Conservation (phyloP, 1,140 invertebrate genomes). For the Scaptomyza pallida region DNA sequence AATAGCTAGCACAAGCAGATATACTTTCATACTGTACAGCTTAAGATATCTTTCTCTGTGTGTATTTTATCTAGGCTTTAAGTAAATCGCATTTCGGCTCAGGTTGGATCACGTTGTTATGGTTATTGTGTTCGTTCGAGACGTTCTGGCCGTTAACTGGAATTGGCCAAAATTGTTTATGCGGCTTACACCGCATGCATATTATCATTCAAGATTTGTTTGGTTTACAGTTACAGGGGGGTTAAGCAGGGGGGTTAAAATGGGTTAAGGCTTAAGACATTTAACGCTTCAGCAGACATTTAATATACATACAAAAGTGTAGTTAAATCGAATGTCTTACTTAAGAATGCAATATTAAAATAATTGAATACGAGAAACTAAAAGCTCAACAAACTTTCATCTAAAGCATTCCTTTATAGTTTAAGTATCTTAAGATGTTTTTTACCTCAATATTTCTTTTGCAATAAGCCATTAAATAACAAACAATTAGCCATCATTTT, state of each 20-base stretch:
- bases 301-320: neutral
- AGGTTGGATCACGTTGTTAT: neutral
- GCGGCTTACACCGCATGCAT: constrained; percentile 8
- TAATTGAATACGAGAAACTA: neutral
- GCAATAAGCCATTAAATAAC: too few species aligned
- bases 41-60: too few species aligned
- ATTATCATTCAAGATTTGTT: neutral
- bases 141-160: constrained; percentile 25
- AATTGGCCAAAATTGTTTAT: constrained; percentile 40
- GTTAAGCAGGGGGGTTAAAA: neutral
- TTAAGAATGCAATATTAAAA: neutral
- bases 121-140: constrained; percentile 20
- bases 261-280: neutral
- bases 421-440: too few species aligned
- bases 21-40: too few species aligned
- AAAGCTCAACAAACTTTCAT: too few species aligned
- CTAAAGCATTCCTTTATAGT: too few species aligned
- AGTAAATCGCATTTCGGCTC: neutral
- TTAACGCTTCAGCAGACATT: too few species aligned
- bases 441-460: too few species aligned
- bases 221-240: neutral
- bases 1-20: too few species aligned
- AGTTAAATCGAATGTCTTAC: neutral
- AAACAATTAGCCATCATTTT: too few species aligned
- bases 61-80: neutral